Base-by-base conservation (phyloP, 2,113 vertebrate species). In the Odocoileus hemionus region DNA sequence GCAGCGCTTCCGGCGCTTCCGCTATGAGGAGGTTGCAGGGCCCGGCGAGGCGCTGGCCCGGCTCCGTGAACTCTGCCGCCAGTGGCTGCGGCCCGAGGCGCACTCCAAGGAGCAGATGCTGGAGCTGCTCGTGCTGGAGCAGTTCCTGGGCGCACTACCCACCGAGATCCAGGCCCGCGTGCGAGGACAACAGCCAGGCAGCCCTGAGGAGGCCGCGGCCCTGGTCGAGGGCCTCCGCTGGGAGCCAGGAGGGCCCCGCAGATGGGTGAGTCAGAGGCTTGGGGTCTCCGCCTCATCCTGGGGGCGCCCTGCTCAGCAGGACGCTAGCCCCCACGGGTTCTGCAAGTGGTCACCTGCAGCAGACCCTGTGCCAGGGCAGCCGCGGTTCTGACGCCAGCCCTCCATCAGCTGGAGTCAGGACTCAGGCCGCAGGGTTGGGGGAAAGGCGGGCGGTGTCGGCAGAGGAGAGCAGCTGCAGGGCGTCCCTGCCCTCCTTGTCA, bases 61-160 rank as follows among this genome's bases (percentile, higher is more conserved):
- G 47, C 98, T 98, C 14, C 95, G 97, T 10, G 90, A 97, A 25
- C 97, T 98, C 1, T 97, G 98, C 96, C 86, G 28, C 82, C 93
- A 76, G 26, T 98, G 98, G 98, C 96, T 98, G 19, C 96, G 43
- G 33, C 98, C 98, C 0, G 96, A 98, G 36, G 89, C 54, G 25
- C 95, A 17, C 55, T 98, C 97, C 93, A 98, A 98, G 91, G 98
- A 98, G 74, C 98, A 98, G 90, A 96, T 98, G 58, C 50, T 98
- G 43, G 98, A 98, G 50, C 91, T 98, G 3, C 86, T 98, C 76
- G 97, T 98, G 58, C 90, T 98, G 12, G 98, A 98, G 90, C 98
- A 98, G 89, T 98, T 98, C 91, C 91, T 98, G 70, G 94, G 95
- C 2, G 61, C 70, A 0, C 95, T 98, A 43, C 98, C 98, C 6